A percentile compares a stretch with the other conserved stretches of the same genome.
phyloP scores from a whole-genome alignment of 92 coral and sea anemone genomes.

The Pocillopora grandis region DNA sequence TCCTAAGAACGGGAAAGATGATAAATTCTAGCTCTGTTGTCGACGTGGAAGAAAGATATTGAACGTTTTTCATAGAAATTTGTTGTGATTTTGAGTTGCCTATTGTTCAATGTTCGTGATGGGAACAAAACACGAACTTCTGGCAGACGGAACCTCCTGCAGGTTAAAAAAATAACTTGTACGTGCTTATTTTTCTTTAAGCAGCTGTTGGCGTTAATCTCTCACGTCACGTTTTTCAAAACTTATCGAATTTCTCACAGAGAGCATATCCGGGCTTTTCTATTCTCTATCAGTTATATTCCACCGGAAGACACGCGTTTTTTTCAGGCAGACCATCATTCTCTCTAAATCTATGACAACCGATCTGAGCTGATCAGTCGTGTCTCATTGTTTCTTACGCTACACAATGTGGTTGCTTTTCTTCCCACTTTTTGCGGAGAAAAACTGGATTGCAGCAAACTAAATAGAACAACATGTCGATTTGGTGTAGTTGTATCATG shows the following conservation, averaged over 20 bases:
- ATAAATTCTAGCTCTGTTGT: no score
- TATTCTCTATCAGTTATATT: background rate
- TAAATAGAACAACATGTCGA: background rate
- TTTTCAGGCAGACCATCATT: background rate
- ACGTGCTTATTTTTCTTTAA: background rate
- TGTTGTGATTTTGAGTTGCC: conserved; percentile 11
- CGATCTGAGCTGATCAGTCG: no score
- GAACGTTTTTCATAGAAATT: background rate
- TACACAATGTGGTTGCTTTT: no score
- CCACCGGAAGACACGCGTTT: background rate
- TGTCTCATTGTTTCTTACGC: no score
- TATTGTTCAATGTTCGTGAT: conserved; percentile 1
- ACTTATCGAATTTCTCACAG: background rate
- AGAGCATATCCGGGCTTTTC: background rate
- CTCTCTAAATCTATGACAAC: background rate
- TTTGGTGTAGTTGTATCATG: background rate
- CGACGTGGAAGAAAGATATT: no score
- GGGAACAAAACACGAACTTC: background rate
- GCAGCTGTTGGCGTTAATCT: background rate
- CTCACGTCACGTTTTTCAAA: background rate
- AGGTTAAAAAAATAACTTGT: background rate
- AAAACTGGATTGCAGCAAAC: background rate
- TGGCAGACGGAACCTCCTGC: conserved; percentile 35
- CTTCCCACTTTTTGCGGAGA: background rate
- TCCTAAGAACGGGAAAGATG: no score